phyloP scores from a whole-genome alignment of 1,140 invertebrate species.

The Lethrus apterus region DNA sequence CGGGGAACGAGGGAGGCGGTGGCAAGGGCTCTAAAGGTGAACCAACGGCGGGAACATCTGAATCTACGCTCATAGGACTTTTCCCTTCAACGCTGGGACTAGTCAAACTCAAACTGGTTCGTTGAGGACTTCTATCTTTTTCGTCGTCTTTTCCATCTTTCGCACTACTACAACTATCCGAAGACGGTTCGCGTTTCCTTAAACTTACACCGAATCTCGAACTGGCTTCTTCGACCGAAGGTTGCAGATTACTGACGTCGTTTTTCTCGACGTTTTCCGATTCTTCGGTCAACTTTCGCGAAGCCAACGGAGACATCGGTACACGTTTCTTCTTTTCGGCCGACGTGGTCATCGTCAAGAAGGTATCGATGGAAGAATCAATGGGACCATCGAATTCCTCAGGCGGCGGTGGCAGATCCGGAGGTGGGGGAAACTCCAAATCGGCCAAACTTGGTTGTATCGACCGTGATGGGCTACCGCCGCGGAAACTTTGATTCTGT shows the following conservation, averaged over 20 bases:
- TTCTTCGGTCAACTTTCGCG: conserved; percentile 30
- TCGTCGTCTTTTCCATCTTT: conserved; percentile 33
- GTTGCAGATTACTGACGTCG: conserved; percentile 56
- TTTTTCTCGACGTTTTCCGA: conserved; percentile 40
- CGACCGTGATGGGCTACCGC: conserved; percentile 51
- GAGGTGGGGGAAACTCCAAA: conserved; percentile 78
- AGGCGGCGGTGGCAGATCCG: conserved; percentile 68
- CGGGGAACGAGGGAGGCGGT: conserved; percentile 39
- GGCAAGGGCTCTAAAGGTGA: conserved; percentile 33
- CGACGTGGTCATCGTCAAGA: conserved; percentile 38
- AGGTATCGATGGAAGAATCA: conserved; percentile 31
- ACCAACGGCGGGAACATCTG: conserved; percentile 37
- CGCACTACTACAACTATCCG: conserved; percentile 50
- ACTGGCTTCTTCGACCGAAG: conserved; percentile 62
- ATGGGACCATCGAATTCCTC: conserved; percentile 49
- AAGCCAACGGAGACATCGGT: conserved; percentile 40
- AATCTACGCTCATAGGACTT: conserved; percentile 39
- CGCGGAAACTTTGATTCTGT: conserved; percentile 48
- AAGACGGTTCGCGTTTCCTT: conserved; percentile 57
- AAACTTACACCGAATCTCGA: conserved; percentile 62
- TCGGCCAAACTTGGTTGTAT: conserved; percentile 62
- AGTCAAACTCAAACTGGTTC: conserved; percentile 36
- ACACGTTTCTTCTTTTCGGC: conserved; percentile 41
- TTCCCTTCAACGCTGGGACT: conserved; percentile 42
- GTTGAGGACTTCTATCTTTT: conserved; percentile 36